phyloP scores from a whole-genome alignment of 2,113 vertebrate genomes.

The Triplophysa tibetana region DNA sequence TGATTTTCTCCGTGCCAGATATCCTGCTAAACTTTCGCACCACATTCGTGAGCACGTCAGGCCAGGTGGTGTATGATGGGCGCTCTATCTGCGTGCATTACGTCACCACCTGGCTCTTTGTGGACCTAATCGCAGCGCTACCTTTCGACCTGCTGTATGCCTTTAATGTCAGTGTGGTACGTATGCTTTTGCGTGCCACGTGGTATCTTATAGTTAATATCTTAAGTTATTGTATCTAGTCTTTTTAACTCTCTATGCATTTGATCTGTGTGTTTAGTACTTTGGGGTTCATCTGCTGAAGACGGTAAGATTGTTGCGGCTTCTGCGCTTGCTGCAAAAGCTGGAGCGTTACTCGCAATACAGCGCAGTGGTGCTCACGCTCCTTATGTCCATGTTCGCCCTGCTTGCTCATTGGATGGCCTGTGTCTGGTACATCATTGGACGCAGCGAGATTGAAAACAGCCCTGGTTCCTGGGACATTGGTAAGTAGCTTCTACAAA shows the following conservation, averaged over 20 bases:
- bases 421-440: slow-evolving; percentile 82
- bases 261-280: slow-evolving; percentile 62
- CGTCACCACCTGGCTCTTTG: slow-evolving; percentile 83
- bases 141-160: slow-evolving; percentile 83
- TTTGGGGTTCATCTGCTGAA: slow-evolving; percentile 82
- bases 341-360: slow-evolving; percentile 83
- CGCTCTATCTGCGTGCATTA: slow-evolving; percentile 83
- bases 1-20: slow-evolving; percentile 63
- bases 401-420: slow-evolving; percentile 84
- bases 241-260: background rate
- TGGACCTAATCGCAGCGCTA: slow-evolving; percentile 81
- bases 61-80: slow-evolving; percentile 82
- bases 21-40: slow-evolving; percentile 81
- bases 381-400: slow-evolving; percentile 84
- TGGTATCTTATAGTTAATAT: background rate
- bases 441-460: slow-evolving; percentile 75
- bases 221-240: too few species aligned
- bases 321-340: slow-evolving; percentile 80
- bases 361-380: slow-evolving; percentile 80
- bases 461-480: slow-evolving; percentile 75
- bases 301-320: slow-evolving; percentile 76
- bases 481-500: slow-evolving; percentile 62
- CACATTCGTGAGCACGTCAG: slow-evolving; percentile 82
- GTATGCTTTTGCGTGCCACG: slow-evolving; percentile 47
- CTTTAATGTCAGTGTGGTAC: slow-evolving; percentile 83